Conservation (phyloP, 2,888 invertebrate genomes). For the Drosophila kambysellisi region DNA sequence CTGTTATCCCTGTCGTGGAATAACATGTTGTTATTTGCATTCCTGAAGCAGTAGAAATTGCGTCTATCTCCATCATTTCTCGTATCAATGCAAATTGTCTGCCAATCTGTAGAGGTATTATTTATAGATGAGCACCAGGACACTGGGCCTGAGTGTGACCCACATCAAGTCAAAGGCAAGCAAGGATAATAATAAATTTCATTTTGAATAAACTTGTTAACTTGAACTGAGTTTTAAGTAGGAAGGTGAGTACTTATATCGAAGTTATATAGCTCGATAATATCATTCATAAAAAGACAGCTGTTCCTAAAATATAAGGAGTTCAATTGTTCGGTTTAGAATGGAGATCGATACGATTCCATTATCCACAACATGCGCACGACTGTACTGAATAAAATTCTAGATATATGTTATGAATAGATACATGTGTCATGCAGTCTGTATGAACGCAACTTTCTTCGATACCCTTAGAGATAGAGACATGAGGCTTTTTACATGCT, state of each 20-base stretch:
- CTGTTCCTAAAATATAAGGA: not conserved
- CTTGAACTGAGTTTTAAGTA: too few species aligned
- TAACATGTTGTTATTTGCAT: conserved; percentile 12
- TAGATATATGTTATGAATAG: not conserved
- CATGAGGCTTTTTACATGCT: too few species aligned
- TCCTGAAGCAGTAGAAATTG: not conserved
- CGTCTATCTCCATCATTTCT: not conserved
- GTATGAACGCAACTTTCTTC: too few species aligned
- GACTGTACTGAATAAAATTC: not conserved
- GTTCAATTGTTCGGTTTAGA: not conserved
- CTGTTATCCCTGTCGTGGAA: not conserved
- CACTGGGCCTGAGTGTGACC: not conserved
- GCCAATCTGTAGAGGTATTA: not conserved
- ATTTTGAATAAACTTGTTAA: not conserved
- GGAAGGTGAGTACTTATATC: not conserved
- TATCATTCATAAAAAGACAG: not conserved
- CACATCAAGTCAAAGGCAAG: not conserved
- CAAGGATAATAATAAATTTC: not conserved
- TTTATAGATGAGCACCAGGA: not conserved
- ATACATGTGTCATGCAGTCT: too few species aligned
- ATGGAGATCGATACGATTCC: not conserved
- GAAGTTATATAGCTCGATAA: not conserved
- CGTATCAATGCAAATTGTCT: not conserved
- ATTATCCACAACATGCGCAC: not conserved
- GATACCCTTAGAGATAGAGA: too few species aligned